Evolutionary conservation across 2,113 vertebrate genomes (phyloP).

Genomic region (Danio rerio): GRCz12tu NC_133193.1:16536501-16537000

Average conservation of each 20-base stretch:
- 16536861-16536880: neutral
- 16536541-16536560: neutral
- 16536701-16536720: too few relatives aligned
- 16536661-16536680: too few relatives aligned
- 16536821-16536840: neutral
- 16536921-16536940: slow-evolving; percentile 21
- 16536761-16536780: too few relatives aligned
- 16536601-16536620: too few relatives aligned
- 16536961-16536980: neutral
- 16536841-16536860: neutral
- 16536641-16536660: too few relatives aligned
- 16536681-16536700: too few relatives aligned
- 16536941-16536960: neutral
- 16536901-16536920: neutral
- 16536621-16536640: too few relatives aligned
- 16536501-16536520: neutral
- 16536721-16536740: too few relatives aligned
- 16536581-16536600: neutral
- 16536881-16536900: neutral
- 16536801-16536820: neutral
- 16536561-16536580: neutral
- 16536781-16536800: neutral
- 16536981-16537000: neutral
- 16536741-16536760: too few relatives aligned
- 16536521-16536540: neutral